Conservation (phyloP, 2,797 vertebrate species). For the Sparus aurata region DNA sequence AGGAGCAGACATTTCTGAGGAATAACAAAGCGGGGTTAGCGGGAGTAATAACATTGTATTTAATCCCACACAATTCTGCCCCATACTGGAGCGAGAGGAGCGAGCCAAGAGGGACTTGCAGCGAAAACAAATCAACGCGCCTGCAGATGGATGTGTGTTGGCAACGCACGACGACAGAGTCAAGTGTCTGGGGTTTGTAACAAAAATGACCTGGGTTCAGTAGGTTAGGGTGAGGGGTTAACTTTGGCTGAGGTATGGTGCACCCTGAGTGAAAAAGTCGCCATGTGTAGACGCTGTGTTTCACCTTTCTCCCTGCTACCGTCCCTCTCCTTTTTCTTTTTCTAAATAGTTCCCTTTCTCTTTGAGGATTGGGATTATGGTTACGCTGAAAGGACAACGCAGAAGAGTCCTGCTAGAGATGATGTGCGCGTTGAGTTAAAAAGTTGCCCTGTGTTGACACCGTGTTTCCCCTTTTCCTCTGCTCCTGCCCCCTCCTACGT, state of each 20-base stretch:
- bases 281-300: conserved; percentile 1
- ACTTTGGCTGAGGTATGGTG: conserved; percentile 4
- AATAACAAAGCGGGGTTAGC: conserved; percentile 76
- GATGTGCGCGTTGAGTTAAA: neutral
- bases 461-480: conserved; percentile 9
- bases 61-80: conserved; percentile 71
- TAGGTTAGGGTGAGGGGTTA: neutral
- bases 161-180: conserved; percentile 24
- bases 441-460: conserved; percentile 17
- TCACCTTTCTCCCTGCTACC: conserved; percentile 1
- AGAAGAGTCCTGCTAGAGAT: neutral
- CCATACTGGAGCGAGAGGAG: conserved; percentile 50
- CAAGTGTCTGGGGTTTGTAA: conserved; percentile 21
- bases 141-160: conserved; percentile 41
- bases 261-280: neutral
- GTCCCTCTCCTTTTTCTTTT: conserved; percentile 15
- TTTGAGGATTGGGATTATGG: neutral
- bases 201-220: neutral
- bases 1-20: conserved; percentile 67
- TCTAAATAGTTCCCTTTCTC: conserved; percentile 54
- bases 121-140: conserved; percentile 58
- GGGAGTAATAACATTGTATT: conserved; percentile 71
- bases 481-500: conserved; percentile 14
- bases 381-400: neutral
- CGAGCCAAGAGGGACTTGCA: conserved; percentile 30